Percentiles rank a stretch among this genome's conserved stretches.
phyloP scores from a whole-genome alignment of 2,888 invertebrate species.

The Hesperia comma region DNA sequence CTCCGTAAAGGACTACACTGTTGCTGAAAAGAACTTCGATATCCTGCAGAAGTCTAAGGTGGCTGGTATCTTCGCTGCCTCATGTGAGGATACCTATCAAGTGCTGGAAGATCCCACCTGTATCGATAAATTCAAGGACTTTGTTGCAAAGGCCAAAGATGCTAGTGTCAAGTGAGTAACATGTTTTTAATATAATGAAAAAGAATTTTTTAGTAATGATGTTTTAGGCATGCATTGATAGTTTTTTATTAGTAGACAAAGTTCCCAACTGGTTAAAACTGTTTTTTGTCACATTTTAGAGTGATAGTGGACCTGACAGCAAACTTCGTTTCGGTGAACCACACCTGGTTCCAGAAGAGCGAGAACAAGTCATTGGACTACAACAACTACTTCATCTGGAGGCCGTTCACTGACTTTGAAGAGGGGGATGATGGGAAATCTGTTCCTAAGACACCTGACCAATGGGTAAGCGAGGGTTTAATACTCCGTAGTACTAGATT shows the following conservation, averaged over 20 bases:
- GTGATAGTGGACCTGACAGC: conserved; percentile 90
- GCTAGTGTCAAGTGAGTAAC: conserved; percentile 74
- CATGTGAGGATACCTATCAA: conserved; percentile 84
- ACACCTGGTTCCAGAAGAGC: conserved; percentile 89
- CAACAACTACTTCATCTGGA: conserved; percentile 92
- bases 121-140: conserved; percentile 57
- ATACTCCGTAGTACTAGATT: too few species aligned
- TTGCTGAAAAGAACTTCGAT: conserved; percentile 48
- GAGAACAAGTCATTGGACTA: conserved; percentile 83
- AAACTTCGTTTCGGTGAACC: conserved; percentile 87
- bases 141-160: conserved; percentile 76
- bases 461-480: conserved; percentile 85
- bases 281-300: conserved; percentile 46
- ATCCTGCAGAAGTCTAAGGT: conserved; percentile 53
- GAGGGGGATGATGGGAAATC: conserved; percentile 10
- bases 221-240: too few species aligned
- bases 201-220: too few species aligned
- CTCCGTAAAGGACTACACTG: conserved; percentile 45
- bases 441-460: conserved; percentile 83
- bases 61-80: conserved; percentile 86
- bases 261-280: too few species aligned
- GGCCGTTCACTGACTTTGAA: conserved; percentile 60
- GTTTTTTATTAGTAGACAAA: too few species aligned
- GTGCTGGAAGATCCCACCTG: conserved; percentile 70
- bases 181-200: background rate